Base-by-base conservation (phyloP, 2,797 vertebrate genomes). In the Hozukius guyotensis region DNA sequence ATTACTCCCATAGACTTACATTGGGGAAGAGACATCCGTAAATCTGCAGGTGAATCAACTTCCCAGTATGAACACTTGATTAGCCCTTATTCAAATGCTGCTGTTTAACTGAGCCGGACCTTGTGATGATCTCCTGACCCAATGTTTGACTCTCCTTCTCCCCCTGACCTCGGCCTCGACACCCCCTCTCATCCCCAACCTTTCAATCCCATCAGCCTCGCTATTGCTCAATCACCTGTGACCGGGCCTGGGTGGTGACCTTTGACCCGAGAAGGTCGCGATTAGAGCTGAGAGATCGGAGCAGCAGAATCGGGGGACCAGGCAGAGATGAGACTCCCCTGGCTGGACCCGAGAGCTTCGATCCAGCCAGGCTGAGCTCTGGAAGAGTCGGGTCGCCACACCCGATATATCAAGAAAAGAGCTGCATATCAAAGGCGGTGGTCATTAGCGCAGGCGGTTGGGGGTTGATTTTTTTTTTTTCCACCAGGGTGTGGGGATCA, bases 91-190 rank as follows among this genome's bases (percentile, higher is more conserved):
- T 38, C 14, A 38, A 38, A 38, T 6, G 38, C 38, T 20, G 81
- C 52, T 56, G 71, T 78, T 80, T 16, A 46, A 78, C 79, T 81
- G 77, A 91, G 80, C 85, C 10, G 80, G 85, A 90, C 90, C 93
- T 92, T 94, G 93, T 93, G 93, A 92, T 86, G 91, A 92, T 93
- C 92, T 90, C 77, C 92, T 95, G 94, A 95, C 90, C 91, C 84
- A 85, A 65, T 88, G 88, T 92, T 78, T 78, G 86, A 89, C 82
- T 87, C 89, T 83, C 67, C 42, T 34, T 88, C 65, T 85, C 79
- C 79, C 63, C 72, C 77, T 82, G 77, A 87, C 84, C 86, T 77
- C 74, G 5, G 27, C 70, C 59, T 46, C 66, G 29, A 81, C 78
- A 71, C 70, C 85, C 80, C 83, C 81, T 80, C 82, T 80, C 84